Evolutionary conservation across 1,140 invertebrate species (phyloP).

Genomic region (Bombus consobrinus): DNA sequence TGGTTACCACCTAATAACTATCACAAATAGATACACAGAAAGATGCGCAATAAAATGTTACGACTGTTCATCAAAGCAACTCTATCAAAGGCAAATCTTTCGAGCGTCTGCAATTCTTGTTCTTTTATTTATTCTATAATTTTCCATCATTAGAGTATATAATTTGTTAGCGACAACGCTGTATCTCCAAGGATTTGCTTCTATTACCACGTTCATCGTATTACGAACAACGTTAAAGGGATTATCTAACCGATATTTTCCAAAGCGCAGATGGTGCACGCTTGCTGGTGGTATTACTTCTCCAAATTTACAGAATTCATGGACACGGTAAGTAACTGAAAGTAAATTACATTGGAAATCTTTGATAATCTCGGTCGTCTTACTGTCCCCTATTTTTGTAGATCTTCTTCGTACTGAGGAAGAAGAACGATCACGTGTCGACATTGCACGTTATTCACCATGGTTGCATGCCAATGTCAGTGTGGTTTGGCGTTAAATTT

Average conservation of each 20-base stretch:
- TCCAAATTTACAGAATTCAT: constrained; percentile 98
- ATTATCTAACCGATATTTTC: constrained; percentile 63
- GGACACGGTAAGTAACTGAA: constrained; percentile 91
- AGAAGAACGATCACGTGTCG: constrained; percentile 96
- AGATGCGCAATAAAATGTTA: too few relatives aligned
- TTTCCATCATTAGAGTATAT: background rate
- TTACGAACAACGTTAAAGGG: background rate
- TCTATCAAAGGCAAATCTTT: constrained; percentile 17
- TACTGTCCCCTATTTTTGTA: constrained; percentile 79
- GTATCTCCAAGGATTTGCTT: constrained; percentile 26
- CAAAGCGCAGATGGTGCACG: constrained; percentile 91
- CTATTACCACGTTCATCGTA: background rate
- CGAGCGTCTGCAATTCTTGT: background rate
- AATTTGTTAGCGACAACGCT: background rate
- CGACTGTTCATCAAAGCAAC: background rate
- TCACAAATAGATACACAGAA: background rate
- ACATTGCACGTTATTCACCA: constrained; percentile 98
- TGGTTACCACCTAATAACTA: background rate
- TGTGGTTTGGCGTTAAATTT: constrained; percentile 98
- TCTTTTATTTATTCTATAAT: background rate
- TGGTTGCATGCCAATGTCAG: constrained; percentile 97
- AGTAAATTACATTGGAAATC: background rate
- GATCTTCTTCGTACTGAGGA: constrained; percentile 96
- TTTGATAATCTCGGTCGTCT: background rate
- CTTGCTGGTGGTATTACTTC: constrained; percentile 98